Base-by-base conservation (phyloP, 2,113 vertebrate genomes). In the Barbus barbus region DNA sequence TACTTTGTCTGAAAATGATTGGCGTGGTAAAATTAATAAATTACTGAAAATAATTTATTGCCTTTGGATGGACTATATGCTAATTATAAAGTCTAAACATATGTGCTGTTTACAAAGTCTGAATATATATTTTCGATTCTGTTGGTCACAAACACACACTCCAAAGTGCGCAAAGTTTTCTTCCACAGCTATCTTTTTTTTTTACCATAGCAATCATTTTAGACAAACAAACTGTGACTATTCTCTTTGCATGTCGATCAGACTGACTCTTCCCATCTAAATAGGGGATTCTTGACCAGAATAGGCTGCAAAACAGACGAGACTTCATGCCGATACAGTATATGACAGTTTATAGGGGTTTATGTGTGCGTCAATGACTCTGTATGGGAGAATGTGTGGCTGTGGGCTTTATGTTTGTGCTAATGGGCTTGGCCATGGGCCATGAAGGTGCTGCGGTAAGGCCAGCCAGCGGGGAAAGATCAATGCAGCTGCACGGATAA, bases 391-490 rank as follows among this genome's bases (percentile, higher is more conserved):
- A 63, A 36, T 69, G 44, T 85, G 46, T 75, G 58, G 74, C 77
- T 79, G 28, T 79, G 53, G 63, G 84, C 78, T 85, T 78, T 72
- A 80, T 83, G 86, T 81, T 78, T 73, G 72, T 69, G 38, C 78
- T 87, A 84, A 87, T 78, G 28, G 78, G 9, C 31, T 82, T 87
- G 63, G 82, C 83, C 72, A 77, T 38, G 78, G 73, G 86, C 78
- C 63, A 51, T 77, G 48, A 48, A 83, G 63, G 81, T 83, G 48
- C 56, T 63, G 85, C 53, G 65, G 69, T 36, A 86, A 71, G 81
- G 53, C 61, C 44, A 41, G 46, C 24, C 83, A 63, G 72, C 44
- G 41, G 74, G 78, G 36, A 60, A 46, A 84, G 83, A 87, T 87
- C 78, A 87, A 78, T 84, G 78, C 72, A 82, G 83, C 41, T 65